Evolutionary conservation across 2,113 vertebrate species (phyloP).

Genomic region (Natator depressus): DNA sequence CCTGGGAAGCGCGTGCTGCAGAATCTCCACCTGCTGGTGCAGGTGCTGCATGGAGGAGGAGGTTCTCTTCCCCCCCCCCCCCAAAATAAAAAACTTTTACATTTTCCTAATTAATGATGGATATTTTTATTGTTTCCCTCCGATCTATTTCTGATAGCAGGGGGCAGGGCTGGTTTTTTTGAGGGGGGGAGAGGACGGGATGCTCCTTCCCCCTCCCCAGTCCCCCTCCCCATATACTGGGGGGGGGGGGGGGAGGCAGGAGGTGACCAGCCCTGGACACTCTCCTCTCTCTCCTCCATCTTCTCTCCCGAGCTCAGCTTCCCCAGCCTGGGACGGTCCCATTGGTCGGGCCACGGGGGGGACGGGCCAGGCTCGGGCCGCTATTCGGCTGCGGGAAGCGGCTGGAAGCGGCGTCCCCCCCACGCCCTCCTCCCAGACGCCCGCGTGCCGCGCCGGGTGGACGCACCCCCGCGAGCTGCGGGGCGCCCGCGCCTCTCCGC

Average conservation of each 20-base stretch:
- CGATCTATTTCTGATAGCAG: not conserved
- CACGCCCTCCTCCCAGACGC: constrained; percentile 13
- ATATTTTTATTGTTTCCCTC: not conserved
- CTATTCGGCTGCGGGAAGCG: constrained; percentile 41
- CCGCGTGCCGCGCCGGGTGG: constrained; percentile 23
- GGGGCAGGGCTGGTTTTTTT: not conserved
- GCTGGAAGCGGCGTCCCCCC: not conserved
- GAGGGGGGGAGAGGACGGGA: too few species aligned
- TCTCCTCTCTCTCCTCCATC: not conserved
- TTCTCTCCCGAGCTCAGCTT: not conserved
- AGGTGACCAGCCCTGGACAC: not conserved
- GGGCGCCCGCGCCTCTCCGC: not conserved
- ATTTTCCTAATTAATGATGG: not conserved
- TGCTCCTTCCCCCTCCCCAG: not conserved
- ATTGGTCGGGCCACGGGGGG: constrained; percentile 35
- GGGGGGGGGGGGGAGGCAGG: not conserved
- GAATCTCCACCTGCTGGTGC: not conserved
- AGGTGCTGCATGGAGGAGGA: not conserved
- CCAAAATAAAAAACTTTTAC: not conserved
- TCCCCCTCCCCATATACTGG: not conserved
- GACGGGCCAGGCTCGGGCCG: constrained; percentile 46
- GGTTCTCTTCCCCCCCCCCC: not conserved
- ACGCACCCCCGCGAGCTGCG: not conserved
- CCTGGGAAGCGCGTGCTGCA: not conserved
- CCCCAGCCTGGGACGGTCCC: not conserved